These are phyloP conservation scores for Aulostomus chinensis DNA, from an alignment of 2,797 vertebrate species.

Conservation along the genomic window DNA sequence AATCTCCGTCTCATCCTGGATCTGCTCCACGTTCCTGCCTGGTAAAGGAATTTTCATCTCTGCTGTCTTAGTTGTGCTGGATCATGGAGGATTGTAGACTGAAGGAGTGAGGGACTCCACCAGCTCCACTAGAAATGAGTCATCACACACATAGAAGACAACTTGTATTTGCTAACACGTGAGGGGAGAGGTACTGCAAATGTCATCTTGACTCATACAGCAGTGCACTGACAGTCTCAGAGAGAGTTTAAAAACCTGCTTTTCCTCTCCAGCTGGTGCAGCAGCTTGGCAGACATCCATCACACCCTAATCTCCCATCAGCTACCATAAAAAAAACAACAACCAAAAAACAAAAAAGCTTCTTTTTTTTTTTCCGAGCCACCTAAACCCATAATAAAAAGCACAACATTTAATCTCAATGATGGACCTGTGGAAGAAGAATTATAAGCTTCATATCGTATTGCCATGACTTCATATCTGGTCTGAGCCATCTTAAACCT, in stretches of 20 bases:
- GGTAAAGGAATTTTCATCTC: too few species aligned
- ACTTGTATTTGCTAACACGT: too few species aligned
- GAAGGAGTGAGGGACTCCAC: too few species aligned
- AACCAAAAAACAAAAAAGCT: not conserved
- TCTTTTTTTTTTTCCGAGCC: slow-evolving; percentile 16
- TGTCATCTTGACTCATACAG: too few species aligned
- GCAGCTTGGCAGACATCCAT: slow-evolving; percentile 29
- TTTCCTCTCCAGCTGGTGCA: slow-evolving; percentile 25
- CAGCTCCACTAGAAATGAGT: too few species aligned
- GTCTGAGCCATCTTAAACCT: not conserved
- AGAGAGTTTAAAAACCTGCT: slow-evolving; percentile 8
- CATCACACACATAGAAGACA: too few species aligned
- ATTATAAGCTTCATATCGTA: slow-evolving; percentile 22
- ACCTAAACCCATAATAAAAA: slow-evolving; percentile 19
- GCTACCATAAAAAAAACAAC: not conserved
- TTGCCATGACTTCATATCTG: slow-evolving; percentile 13
- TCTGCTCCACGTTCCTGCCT: too few species aligned
- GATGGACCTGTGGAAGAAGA: slow-evolving; percentile 10
- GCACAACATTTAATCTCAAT: slow-evolving; percentile 13
- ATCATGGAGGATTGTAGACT: too few species aligned
- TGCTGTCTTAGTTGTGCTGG: too few species aligned
- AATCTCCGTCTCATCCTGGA: too few species aligned
- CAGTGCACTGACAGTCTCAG: too few species aligned
- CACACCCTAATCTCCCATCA: slow-evolving; percentile 17
- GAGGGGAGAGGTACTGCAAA: too few species aligned